phyloP scores from a whole-genome alignment of 2,797 vertebrate genomes.

The Parauchenoglanis punctatus region DNA sequence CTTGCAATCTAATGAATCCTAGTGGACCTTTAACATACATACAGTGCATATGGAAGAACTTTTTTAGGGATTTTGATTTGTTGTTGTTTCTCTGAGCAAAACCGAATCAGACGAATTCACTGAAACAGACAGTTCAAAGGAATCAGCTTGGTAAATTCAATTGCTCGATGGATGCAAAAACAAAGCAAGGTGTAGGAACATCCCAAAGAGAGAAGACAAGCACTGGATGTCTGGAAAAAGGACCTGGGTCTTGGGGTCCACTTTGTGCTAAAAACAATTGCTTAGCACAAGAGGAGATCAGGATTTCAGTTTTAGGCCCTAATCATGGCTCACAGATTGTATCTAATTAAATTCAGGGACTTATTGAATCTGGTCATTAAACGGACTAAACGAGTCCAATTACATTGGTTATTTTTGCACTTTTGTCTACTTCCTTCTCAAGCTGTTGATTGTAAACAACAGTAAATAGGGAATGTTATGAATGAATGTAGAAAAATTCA shows the following conservation, averaged over 20 bases:
- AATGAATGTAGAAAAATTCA: not conserved
- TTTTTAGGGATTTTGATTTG: too few species aligned
- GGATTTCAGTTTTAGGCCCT: conserved; percentile 14
- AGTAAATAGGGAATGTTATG: not conserved
- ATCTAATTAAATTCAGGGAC: conserved; percentile 24
- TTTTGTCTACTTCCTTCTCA: conserved; percentile 10
- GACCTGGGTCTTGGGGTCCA: not conserved
- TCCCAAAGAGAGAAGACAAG: not conserved
- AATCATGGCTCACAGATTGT: conserved; percentile 33
- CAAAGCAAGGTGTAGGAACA: not conserved
- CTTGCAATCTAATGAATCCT: too few species aligned
- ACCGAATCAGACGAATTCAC: not conserved
- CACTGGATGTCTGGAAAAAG: conserved; percentile 15
- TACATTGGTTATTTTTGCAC: conserved; percentile 11
- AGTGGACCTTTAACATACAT: not conserved
- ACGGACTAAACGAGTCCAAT: conserved; percentile 11
- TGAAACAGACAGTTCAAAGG: not conserved
- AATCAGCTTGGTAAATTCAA: not conserved
- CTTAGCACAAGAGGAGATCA: not conserved
- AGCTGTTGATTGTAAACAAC: not conserved
- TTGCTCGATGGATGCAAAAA: not conserved
- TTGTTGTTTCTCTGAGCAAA: not conserved
- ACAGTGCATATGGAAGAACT: not conserved
- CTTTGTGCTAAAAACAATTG: conserved; percentile 1
- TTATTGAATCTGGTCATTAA: conserved; percentile 34